Evolutionary conservation across 2,797 vertebrate species (phyloP).

Genomic region (Mus caroli): DNA sequence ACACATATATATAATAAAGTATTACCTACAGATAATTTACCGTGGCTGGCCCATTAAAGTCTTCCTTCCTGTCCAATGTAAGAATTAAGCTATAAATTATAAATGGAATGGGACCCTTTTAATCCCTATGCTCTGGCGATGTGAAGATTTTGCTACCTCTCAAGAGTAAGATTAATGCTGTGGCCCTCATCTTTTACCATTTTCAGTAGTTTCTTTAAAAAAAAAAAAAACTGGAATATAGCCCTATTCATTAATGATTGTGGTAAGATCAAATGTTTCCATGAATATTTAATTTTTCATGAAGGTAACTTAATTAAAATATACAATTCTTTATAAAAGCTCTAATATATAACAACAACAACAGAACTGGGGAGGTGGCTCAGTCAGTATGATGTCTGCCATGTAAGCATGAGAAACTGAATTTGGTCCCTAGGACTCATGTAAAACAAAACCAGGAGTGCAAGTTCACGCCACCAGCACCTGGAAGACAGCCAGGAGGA

Average conservation of each 20-base stretch:
- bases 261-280: background rate
- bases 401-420: no score
- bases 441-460: no score
- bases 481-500: background rate
- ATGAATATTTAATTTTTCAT: background rate
- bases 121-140: background rate
- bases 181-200: background rate
- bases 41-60: background rate
- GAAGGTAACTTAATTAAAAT: background rate
- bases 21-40: background rate
- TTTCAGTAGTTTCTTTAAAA: background rate
- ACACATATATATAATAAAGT: background rate
- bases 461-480: background rate
- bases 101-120: background rate
- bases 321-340: background rate
- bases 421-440: background rate
- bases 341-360: background rate
- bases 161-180: background rate
- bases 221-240: background rate
- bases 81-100: background rate
- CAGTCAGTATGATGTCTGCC: background rate
- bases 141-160: background rate
- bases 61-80: background rate
- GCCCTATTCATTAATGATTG: background rate
- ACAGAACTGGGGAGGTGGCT: background rate